Percentiles rank a stretch among this genome's conserved stretches.
These are phyloP conservation scores for Halcyon smyrnensis DNA, from an alignment of 2,797 vertebrate species.

Conservation along the genomic window DNA sequence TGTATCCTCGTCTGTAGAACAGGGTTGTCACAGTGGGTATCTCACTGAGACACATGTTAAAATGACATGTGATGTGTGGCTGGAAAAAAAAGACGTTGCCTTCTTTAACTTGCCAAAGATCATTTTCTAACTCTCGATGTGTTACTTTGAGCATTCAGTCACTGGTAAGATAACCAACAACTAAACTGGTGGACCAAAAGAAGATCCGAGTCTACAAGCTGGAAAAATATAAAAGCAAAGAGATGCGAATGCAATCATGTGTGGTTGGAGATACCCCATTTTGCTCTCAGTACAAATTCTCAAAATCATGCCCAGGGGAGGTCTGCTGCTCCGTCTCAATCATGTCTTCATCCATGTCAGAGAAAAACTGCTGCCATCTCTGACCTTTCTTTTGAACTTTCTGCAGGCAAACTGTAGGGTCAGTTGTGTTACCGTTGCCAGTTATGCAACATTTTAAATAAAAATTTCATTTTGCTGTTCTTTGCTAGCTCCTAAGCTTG, in stretches of 20 bases:
- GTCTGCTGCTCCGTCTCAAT: constrained; percentile 54
- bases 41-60: not conserved
- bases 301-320: constrained; percentile 38
- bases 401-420: constrained; percentile 35
- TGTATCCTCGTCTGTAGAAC: not conserved
- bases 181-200: constrained; percentile 39
- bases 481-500: not conserved
- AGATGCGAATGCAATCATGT: constrained; percentile 1
- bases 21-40: not conserved
- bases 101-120: constrained; percentile 20
- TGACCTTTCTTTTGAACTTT: constrained; percentile 44
- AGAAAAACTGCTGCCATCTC: not conserved
- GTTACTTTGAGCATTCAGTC: not conserved
- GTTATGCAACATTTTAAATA: constrained; percentile 43
- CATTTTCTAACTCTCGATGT: not conserved
- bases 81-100: not conserved
- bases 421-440: constrained; percentile 17
- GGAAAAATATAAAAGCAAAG: constrained; percentile 52
- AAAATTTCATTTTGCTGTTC: not conserved
- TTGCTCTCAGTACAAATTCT: constrained; percentile 63
- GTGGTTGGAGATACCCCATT: constrained; percentile 51
- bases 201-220: constrained; percentile 39
- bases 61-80: not conserved
- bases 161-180: not conserved
- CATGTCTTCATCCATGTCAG: constrained; percentile 24